Evolutionary conservation across 2,797 vertebrate species (phyloP).

Genomic region (Anableps anableps): DNA sequence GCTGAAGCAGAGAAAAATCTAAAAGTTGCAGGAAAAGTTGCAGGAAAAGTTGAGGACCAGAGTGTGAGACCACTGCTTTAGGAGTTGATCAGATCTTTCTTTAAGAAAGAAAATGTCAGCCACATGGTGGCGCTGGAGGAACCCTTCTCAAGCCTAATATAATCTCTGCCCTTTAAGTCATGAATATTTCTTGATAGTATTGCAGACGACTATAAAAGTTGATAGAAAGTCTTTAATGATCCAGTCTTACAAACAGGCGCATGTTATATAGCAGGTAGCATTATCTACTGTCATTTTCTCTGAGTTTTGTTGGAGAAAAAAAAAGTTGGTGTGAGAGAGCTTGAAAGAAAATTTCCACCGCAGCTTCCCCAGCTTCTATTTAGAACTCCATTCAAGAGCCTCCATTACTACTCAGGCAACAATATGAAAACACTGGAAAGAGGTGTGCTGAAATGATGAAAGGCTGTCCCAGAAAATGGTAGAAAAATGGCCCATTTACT

Average conservation of each 20-base stretch:
- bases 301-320: conserved; percentile 24
- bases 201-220: conserved; percentile 3
- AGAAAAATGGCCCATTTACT: conserved; percentile 83
- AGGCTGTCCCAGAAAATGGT: conserved; percentile 79
- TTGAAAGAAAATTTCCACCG: conserved; percentile 51
- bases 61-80: too few species aligned
- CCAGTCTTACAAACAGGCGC: neutral
- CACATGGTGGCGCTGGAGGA: neutral
- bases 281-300: conserved; percentile 48
- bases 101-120: neutral
- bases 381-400: conserved; percentile 73
- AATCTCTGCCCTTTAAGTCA: neutral
- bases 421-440: conserved; percentile 76
- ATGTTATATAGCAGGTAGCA: neutral
- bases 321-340: conserved; percentile 53
- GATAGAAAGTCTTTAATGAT: conserved; percentile 2
- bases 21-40: too few species aligned
- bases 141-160: neutral
- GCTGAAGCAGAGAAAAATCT: too few species aligned
- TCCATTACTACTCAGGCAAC: conserved; percentile 75
- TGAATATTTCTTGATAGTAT: conserved; percentile 3
- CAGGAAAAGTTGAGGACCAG: too few species aligned
- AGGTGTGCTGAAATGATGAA: conserved; percentile 81
- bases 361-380: conserved; percentile 61
- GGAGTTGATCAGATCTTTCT: neutral